Evolutionary conservation across 2,888 invertebrate genomes (phyloP).

Genomic region (Luffia ferchaultella): DNA sequence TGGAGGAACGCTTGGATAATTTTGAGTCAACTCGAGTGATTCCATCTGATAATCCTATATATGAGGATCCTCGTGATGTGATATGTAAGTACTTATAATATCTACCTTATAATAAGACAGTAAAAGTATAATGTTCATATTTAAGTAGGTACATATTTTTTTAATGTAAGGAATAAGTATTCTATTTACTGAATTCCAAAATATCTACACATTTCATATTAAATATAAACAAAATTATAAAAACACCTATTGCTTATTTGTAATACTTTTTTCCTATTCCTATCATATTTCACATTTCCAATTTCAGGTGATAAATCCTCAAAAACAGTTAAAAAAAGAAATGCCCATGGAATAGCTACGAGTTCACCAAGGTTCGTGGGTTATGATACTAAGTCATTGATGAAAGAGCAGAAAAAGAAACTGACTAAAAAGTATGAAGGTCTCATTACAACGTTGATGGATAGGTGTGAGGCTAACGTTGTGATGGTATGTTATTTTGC

Average conservation of each 20-base stretch:
- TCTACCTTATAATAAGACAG: not conserved
- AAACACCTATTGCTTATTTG: too few relatives aligned
- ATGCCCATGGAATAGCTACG: constrained; percentile 31
- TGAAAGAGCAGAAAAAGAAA: constrained; percentile 58
- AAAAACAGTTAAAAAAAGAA: constrained; percentile 46
- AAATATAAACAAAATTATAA: not conserved
- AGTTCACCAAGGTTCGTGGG: constrained; percentile 27
- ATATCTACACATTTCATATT: not conserved
- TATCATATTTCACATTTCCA: too few relatives aligned
- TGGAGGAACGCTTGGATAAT: constrained; percentile 19
- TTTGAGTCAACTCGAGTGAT: constrained; percentile 13
- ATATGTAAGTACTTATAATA: constrained; percentile 32
- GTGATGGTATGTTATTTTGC: constrained; percentile 25
- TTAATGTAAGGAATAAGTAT: not conserved
- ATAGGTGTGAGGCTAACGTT: constrained; percentile 49
- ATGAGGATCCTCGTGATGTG: constrained; percentile 54
- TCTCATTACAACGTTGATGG: constrained; percentile 55
- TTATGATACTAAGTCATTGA: constrained; percentile 34
- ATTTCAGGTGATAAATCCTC: constrained; percentile 31
- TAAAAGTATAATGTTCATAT: not conserved
- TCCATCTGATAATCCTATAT: constrained; percentile 35
- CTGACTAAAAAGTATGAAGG: constrained; percentile 59
- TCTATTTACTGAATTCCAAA: not conserved
- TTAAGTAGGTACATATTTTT: not conserved
- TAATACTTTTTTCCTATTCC: too few relatives aligned